Percentiles rank a stretch among this genome's conserved stretches.
phyloP scores from a whole-genome alignment of 2,797 vertebrate genomes.

The Scyliorhinus canicula region DNA sequence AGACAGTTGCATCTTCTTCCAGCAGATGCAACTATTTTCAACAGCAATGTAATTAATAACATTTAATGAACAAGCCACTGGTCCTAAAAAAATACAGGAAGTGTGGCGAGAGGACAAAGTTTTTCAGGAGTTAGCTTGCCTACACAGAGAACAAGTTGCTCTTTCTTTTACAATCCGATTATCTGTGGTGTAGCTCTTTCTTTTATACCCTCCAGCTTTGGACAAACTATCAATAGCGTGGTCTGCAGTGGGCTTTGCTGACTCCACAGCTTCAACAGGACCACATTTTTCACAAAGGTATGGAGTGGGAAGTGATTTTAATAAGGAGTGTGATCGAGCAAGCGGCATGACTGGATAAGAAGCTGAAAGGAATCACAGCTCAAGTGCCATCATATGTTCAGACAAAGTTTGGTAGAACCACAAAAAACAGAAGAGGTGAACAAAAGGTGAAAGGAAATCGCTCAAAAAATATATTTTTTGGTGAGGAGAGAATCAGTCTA shows the following conservation, averaged over 20 bases:
- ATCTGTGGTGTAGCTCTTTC: neutral
- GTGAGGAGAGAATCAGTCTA: neutral
- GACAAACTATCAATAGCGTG: neutral
- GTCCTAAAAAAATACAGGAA: no score
- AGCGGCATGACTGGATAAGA: neutral
- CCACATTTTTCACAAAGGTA: neutral
- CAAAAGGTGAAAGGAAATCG: neutral
- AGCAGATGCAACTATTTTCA: no score
- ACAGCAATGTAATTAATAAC: no score
- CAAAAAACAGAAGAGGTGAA: neutral
- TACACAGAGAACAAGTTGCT: neutral
- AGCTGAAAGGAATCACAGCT: neutral
- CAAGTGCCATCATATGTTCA: neutral
- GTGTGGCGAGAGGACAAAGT: neutral
- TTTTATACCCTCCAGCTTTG: neutral
- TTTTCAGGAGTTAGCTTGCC: neutral
- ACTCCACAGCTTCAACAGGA: neutral
- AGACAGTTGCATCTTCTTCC: no score
- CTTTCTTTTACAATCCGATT: neutral
- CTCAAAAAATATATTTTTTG: neutral
- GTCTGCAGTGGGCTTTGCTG: neutral
- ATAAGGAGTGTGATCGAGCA: neutral
- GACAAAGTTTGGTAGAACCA: neutral
- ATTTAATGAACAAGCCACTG: no score
- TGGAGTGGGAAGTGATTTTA: neutral